Evolutionary conservation across 53 echinoderm and acorn worm genomes (phyloP), one percentile per base, ranked within the genome.

Genomic region (Glandiceps talaboti): DNA sequence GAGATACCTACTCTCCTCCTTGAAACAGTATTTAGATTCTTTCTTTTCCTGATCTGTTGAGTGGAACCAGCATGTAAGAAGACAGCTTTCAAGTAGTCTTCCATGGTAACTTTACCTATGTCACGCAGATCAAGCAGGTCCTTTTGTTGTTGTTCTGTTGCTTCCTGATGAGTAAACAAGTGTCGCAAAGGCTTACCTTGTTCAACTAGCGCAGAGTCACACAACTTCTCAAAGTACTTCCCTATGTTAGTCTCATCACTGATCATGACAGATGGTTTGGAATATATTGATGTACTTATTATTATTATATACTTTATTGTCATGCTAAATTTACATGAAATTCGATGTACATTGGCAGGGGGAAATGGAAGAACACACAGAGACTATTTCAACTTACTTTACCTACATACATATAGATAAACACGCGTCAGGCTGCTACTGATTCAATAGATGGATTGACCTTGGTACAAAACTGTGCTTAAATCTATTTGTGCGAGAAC

Each of bases 81-180:
- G 27, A 81, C 73, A 77, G 76, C 80, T 77, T 86, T 86, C 1
- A 81, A 14, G 30, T 77, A 86, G 33, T 33, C 81, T 20, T 76
- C 14, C 10, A 86, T 29, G 75, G 64, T 32, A 64, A 33, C 73
- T 64, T 76, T 76, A 6, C 86, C 81, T 30, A 75, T 64, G 0
- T 64, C 77, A 77, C 80, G 80, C 30, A 81, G 76, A 30, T 29
- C 31, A 1, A 81, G 64, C 1, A 86, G 26, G 29, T 81, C 86
- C n/a, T 25, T 33, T 1, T 80, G 30, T 28, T 80, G 80, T 32
- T 72, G 28, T 0, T 28, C 26, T 81, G 30, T 30, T 73, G 78
- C 77, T 14, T 28, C 27, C 14, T 81, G 33, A 0, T 81, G 76
- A 33, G 77, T n/a, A 30, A 81, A 86, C 27, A 86, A 30, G 72